Evolutionary conservation across 1,140 invertebrate genomes (phyloP).

Genomic region (Cataglyphis hispanica): DNA sequence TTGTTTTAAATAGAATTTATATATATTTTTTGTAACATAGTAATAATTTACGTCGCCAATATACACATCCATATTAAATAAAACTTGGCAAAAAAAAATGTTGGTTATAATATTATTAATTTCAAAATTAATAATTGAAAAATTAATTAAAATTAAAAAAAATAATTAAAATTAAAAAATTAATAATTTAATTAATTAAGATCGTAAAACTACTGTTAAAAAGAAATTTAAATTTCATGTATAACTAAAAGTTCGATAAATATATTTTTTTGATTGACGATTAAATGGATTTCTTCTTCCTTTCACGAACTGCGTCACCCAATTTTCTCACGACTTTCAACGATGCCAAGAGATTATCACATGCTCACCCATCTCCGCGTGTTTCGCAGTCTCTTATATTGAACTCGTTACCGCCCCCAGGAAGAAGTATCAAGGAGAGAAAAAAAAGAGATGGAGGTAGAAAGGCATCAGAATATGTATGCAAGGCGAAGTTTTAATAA

Average conservation of each 20-base stretch:
- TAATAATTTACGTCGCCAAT: background rate
- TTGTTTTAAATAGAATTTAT: too few relatives aligned
- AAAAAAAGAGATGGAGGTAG: background rate
- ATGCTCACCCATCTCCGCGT: constrained; percentile 20
- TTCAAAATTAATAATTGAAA: background rate
- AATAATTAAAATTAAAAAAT: too few relatives aligned
- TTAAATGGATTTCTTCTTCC: background rate
- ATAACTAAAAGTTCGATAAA: background rate
- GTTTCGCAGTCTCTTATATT: constrained; percentile 43
- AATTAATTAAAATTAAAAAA: background rate
- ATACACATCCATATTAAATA: background rate
- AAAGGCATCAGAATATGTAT: constrained; percentile 46
- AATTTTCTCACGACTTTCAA: constrained; percentile 32
- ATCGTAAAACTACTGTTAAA: background rate
- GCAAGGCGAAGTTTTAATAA: constrained; percentile 69
- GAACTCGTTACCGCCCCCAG: constrained; percentile 37
- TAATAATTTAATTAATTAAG: background rate
- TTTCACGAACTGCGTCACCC: background rate
- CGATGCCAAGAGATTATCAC: constrained; percentile 33
- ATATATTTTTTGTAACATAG: background rate
- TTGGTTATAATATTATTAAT: background rate
- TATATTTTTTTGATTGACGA: background rate
- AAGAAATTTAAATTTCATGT: background rate
- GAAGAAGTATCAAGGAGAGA: constrained; percentile 23
- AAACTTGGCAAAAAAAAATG: background rate